These are phyloP conservation scores for Dipodomys spectabilis DNA, from an alignment of 2,113 vertebrate species.

Conservation along the genomic window DNA sequence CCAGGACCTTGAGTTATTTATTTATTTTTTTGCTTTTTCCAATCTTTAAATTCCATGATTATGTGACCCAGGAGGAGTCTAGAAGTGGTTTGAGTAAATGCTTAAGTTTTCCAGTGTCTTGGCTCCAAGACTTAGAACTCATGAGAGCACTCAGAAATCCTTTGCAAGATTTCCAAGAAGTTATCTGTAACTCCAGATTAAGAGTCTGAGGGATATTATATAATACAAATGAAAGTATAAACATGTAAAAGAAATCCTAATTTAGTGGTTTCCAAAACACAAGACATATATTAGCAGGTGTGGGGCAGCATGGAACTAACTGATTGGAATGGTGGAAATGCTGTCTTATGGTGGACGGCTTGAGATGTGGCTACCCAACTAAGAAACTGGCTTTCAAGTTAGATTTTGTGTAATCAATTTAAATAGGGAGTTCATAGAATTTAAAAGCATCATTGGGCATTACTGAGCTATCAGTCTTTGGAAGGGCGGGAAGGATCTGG, in stretches of 20 bases:
- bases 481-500: not conserved
- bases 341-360: not conserved
- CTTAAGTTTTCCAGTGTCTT: not conserved
- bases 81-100: not conserved
- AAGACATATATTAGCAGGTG: not conserved
- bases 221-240: not conserved
- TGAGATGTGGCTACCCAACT: not conserved
- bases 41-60: slow-evolving; percentile 31
- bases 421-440: not conserved
- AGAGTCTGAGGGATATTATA: not conserved
- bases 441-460: not conserved
- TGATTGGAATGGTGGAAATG: too few relatives aligned
- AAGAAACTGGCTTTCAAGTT: not conserved
- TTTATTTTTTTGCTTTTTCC: not conserved
- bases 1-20: slow-evolving; percentile 29
- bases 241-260: not conserved
- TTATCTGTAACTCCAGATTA: not conserved
- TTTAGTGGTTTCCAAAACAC: not conserved
- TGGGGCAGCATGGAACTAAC: not conserved
- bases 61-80: not conserved
- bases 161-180: not conserved
- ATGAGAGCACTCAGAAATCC: not conserved
- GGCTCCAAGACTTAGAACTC: not conserved
- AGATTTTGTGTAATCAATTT: not conserved
- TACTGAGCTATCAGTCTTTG: not conserved